phyloP scores from a whole-genome alignment of 2,797 vertebrate species.

The Danio tinwini region DNA sequence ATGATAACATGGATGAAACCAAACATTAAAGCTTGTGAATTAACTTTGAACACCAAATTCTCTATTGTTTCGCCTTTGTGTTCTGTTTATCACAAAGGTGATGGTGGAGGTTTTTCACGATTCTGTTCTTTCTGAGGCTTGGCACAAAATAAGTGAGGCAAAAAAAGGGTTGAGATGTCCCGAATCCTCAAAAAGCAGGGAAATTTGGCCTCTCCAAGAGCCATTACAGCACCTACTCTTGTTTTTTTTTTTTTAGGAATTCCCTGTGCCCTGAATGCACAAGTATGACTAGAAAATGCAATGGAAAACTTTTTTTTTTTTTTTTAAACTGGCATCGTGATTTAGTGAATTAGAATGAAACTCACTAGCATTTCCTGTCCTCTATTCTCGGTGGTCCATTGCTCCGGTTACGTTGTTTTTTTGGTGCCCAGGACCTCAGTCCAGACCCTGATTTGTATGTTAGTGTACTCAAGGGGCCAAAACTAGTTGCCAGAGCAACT shows the following conservation, averaged over 20 bases:
- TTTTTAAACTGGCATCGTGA: constrained; percentile 44
- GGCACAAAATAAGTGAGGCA: constrained; percentile 22
- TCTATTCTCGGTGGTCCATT: constrained; percentile 49
- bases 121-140: constrained; percentile 46
- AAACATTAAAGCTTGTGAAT: not conserved
- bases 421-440: constrained; percentile 43
- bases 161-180: constrained; percentile 40
- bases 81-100: not conserved
- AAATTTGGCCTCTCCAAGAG: constrained; percentile 44
- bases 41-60: not conserved
- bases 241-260: not conserved
- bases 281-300: constrained; percentile 48
- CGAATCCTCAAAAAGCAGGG: constrained; percentile 21
- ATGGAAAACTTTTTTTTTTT: constrained; percentile 39
- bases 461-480: constrained; percentile 53
- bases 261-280: constrained; percentile 49
- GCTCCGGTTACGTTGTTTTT: constrained; percentile 27
- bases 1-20: not conserved
- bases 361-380: constrained; percentile 56
- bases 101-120: not conserved
- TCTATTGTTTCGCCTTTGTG: not conserved
- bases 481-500: constrained; percentile 54
- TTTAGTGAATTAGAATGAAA: constrained; percentile 56
- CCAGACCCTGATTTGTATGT: constrained; percentile 59
- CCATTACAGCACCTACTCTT: constrained; percentile 42